phyloP scores from a whole-genome alignment of 2,888 invertebrate genomes.

The Pocota personata region DNA sequence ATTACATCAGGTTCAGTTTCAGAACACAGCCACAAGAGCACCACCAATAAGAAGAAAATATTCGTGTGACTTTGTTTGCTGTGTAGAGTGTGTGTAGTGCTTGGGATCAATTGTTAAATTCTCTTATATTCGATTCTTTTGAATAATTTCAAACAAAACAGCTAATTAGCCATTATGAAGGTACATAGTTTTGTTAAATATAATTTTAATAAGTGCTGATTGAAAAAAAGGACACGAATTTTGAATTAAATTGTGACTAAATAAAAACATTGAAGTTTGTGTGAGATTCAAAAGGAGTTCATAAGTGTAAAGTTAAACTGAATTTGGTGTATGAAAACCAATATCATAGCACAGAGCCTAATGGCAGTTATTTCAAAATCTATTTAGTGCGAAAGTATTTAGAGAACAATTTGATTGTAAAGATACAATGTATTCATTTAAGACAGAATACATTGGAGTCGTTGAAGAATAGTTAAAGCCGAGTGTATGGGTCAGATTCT shows the following conservation, averaged over 20 bases:
- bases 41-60: not conserved
- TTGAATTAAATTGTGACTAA: not conserved
- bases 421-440: too few relatives aligned
- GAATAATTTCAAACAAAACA: conserved; percentile 5
- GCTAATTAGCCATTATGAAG: conserved; percentile 53
- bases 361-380: too few relatives aligned
- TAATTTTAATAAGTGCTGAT: not conserved
- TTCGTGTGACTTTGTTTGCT: conserved; percentile 43
- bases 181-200: conserved; percentile 14
- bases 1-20: conserved; percentile 75
- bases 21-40: conserved; percentile 35
- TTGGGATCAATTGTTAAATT: conserved; percentile 47
- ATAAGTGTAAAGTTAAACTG: too few relatives aligned
- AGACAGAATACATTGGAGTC: too few relatives aligned
- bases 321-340: too few relatives aligned
- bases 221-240: conserved; percentile 3
- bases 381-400: too few relatives aligned
- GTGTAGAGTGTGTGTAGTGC: conserved; percentile 47
- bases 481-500: too few relatives aligned
- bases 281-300: too few relatives aligned
- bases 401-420: too few relatives aligned
- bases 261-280: not conserved
- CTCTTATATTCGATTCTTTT: not conserved
- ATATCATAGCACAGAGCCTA: too few relatives aligned
- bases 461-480: too few relatives aligned